Evolutionary conservation across 2,888 invertebrate genomes (phyloP).

Genomic region (Coenonympha glycerion): DNA sequence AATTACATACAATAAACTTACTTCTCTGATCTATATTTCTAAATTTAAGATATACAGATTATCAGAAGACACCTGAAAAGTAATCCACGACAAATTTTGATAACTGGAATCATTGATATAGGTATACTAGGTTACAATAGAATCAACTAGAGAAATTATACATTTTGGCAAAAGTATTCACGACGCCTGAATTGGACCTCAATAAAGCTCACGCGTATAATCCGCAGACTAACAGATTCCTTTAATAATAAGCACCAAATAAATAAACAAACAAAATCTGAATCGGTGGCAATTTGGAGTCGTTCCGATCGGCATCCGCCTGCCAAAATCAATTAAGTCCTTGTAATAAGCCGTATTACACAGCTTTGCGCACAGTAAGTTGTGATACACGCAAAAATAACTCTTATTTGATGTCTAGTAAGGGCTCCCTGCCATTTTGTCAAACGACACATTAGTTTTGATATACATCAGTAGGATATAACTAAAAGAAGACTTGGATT

Average conservation of each 20-base stretch:
- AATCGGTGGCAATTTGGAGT: slow-evolving; percentile 41
- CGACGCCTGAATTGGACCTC: background rate
- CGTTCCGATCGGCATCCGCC: slow-evolving; percentile 51
- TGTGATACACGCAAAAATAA: slow-evolving; percentile 18
- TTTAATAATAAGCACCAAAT: slow-evolving; percentile 31
- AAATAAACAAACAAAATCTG: slow-evolving; percentile 38
- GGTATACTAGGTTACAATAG: background rate
- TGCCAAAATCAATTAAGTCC: slow-evolving; percentile 68
- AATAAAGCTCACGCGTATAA: slow-evolving; percentile 3
- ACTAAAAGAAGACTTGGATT: slow-evolving; percentile 42
- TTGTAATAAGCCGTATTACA: slow-evolving; percentile 46
- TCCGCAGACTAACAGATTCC: slow-evolving; percentile 2
- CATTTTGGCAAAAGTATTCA: too few species aligned
- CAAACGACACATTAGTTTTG: slow-evolving; percentile 22
- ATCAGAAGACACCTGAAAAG: too few species aligned
- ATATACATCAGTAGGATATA: slow-evolving; percentile 44
- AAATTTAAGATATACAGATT: too few species aligned
- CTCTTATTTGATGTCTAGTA: slow-evolving; percentile 17
- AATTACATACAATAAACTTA: too few species aligned
- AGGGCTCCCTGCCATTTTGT: slow-evolving; percentile 10
- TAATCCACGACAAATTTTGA: too few species aligned
- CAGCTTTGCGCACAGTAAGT: slow-evolving; percentile 6
- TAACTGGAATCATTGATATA: too few species aligned
- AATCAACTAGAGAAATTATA: too few species aligned
- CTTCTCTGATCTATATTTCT: too few species aligned